Evolutionary conservation across 2,113 vertebrate species (phyloP).

Genomic region (Chinchilla lanigera): DNA sequence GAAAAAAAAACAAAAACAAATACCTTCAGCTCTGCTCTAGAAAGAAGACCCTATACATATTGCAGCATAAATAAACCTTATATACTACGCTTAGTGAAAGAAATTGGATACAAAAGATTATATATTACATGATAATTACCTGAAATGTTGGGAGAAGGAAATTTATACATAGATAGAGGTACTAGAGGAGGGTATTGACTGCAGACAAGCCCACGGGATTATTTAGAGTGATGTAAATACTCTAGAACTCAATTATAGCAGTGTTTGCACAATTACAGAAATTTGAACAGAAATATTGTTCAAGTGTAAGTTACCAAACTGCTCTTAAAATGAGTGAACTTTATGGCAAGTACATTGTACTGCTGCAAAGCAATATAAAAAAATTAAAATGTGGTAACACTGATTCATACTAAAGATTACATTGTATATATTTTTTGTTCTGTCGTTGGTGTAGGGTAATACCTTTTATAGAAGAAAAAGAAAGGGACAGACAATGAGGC

Average conservation of each 20-base stretch:
- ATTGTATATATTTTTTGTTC: not conserved
- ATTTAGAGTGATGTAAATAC: not conserved
- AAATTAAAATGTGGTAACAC: not conserved
- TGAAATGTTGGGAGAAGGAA: not conserved
- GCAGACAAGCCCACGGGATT: not conserved
- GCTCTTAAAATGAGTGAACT: not conserved
- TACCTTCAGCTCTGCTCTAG: not conserved
- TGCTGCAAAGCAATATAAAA: not conserved
- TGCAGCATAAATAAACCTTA: not conserved
- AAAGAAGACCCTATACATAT: not conserved
- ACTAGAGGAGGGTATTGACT: not conserved
- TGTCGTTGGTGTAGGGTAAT: conserved; percentile 12
- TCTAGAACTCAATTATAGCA: not conserved
- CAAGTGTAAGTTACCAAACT: not conserved
- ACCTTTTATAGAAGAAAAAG: not conserved
- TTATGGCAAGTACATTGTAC: conserved; percentile 1
- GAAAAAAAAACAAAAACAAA: not conserved
- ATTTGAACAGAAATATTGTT: not conserved
- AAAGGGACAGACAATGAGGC: not conserved
- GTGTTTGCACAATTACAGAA: not conserved
- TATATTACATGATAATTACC: not conserved
- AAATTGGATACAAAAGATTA: not conserved
- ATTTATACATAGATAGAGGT: not conserved
- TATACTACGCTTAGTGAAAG: not conserved
- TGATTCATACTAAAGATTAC: conserved; percentile 10